Evolutionary conservation across 2,888 invertebrate species (phyloP), one percentile per base, ranked within the genome.

Genomic region (Furcula furcula): DNA sequence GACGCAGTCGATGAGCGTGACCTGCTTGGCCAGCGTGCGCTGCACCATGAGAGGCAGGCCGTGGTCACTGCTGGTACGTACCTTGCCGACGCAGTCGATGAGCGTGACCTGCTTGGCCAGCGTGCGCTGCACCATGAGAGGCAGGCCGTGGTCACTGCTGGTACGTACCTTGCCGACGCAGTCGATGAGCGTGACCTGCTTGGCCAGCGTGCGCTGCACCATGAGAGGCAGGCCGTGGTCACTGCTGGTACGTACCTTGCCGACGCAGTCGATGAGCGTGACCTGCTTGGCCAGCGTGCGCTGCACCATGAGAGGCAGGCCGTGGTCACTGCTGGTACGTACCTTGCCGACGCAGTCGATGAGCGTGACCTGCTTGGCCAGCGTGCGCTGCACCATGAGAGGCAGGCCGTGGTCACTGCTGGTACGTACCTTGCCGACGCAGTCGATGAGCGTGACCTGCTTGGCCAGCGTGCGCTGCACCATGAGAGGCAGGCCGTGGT

Each of bases 271-370:
- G 0, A 92, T 90, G 15, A 98, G 90, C 0, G 95, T 92, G 34
- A 98, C 96, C 80, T 98, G 97, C 74, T 97, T 95, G 25, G 98
- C 97, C 22, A 98, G 86, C 0, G 98, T 98, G 37, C 97, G 90
- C 79, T 98, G 98, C 60, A 98, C 96, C 61, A 98, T 90, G 40
- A 98, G 89, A 1, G 98, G 98, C 55, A 98, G 87, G 1, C 98
- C 98, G 16, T n/a, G n/a, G n/a, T n/a, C n/a, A n/a, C n/a, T n/a
- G n/a, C n/a, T n/a, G n/a, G n/a, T n/a, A 5, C 2, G 25, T 44
- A 83, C 84, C 78, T 94, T 95, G 9, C 97, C 97, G 29, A 97
- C 95, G 55, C 96, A 94, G 58, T 96, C 95, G 0, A 92, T 90
- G 15, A 98, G 90, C 0, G 95, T 92, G 34, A 98, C 96, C 80